Evolutionary conservation across 1,140 invertebrate species (phyloP).

Genomic region (Drosophila santomea): DNA sequence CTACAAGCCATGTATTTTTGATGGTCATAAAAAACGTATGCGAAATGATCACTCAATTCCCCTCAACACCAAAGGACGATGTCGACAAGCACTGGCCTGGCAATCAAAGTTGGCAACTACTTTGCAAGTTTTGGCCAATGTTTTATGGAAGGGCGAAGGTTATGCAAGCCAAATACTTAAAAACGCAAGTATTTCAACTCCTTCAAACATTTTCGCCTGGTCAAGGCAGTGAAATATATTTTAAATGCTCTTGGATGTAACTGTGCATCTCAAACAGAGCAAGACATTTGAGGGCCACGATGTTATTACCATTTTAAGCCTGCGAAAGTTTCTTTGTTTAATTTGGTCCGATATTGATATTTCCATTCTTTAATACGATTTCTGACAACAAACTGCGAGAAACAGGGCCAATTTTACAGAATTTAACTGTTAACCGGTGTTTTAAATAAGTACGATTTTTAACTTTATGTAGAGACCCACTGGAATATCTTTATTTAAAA

Average conservation of each 20-base stretch:
- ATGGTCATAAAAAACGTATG: slow-evolving; percentile 6
- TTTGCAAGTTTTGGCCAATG: slow-evolving; percentile 45
- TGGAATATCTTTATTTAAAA: too few species aligned
- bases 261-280: neutral
- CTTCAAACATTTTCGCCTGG: slow-evolving; percentile 1
- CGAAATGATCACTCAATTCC: slow-evolving; percentile 16
- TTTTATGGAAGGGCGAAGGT: slow-evolving; percentile 29
- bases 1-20: slow-evolving; percentile 52
- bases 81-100: slow-evolving; percentile 36
- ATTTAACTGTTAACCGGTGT: too few species aligned
- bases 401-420: neutral
- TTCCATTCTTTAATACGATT: neutral
- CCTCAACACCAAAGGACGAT: slow-evolving; percentile 41
- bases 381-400: neutral
- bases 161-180: slow-evolving; percentile 26
- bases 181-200: slow-evolving; percentile 18
- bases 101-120: slow-evolving; percentile 73
- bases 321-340: slow-evolving; percentile 2
- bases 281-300: neutral
- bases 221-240: slow-evolving; percentile 18
- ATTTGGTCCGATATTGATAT: neutral
- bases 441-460: too few species aligned
- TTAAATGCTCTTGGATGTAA: slow-evolving; percentile 1
- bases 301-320: slow-evolving; percentile 24
- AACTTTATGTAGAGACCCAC: too few species aligned